Conservation (phyloP, 2,888 invertebrate genomes). For the Cataglyphis cursor region DNA sequence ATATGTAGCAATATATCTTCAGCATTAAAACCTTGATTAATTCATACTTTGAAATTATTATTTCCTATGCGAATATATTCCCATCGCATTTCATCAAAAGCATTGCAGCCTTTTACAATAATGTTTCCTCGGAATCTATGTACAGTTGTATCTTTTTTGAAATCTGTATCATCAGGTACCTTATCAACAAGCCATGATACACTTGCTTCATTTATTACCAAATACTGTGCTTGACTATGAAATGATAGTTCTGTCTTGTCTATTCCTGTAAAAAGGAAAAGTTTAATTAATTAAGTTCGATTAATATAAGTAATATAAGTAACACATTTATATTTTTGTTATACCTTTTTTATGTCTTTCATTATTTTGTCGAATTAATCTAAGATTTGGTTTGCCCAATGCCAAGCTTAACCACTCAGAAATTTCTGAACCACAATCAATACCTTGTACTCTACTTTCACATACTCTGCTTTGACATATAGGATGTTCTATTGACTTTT, state of each 20-base stretch:
- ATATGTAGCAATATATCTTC: background rate
- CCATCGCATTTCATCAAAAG: slow-evolving; percentile 94
- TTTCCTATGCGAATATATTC: slow-evolving; percentile 90
- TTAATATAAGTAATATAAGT: background rate
- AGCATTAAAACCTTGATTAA: slow-evolving; percentile 9
- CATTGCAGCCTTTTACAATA: slow-evolving; percentile 90
- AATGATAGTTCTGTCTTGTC: slow-evolving; percentile 88
- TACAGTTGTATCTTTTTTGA: slow-evolving; percentile 89
- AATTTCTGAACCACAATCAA: slow-evolving; percentile 94
- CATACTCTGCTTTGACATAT: slow-evolving; percentile 95
- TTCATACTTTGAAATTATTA: slow-evolving; percentile 89
- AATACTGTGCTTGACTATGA: slow-evolving; percentile 94
- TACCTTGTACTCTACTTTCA: slow-evolving; percentile 92
- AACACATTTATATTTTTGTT: slow-evolving; percentile 10
- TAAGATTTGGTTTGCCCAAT: slow-evolving; percentile 90
- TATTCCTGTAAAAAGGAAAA: slow-evolving; percentile 68
- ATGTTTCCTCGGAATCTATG: slow-evolving; percentile 97
- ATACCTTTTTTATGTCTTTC: slow-evolving; percentile 56
- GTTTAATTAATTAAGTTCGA: slow-evolving; percentile 11
- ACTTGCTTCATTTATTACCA: slow-evolving; percentile 93
- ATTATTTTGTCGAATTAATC: slow-evolving; percentile 90
- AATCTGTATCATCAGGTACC: slow-evolving; percentile 87
- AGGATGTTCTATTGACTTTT: slow-evolving; percentile 83
- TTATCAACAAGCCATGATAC: slow-evolving; percentile 91
- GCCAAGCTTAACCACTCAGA: slow-evolving; percentile 94